Base-by-base conservation (phyloP, 2,113 vertebrate genomes). In the Leucoraja erinaceus region DNA sequence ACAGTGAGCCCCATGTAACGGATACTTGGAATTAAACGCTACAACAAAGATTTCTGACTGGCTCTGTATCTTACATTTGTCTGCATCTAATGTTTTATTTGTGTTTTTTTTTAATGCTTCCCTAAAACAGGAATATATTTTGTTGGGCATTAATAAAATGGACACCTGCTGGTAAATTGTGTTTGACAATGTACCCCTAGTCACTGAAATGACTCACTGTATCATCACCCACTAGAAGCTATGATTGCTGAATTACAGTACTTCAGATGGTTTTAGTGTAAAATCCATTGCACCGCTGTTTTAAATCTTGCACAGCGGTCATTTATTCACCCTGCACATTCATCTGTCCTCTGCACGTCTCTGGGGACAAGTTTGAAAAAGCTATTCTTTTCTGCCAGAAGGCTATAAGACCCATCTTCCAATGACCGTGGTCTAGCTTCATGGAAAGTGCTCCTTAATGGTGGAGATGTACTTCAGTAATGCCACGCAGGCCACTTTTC, bases 371-470 rank as follows among this genome's bases (percentile, higher is more conserved):
- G 84, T 28, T 94, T 91, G 93, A 86, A 93, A 95, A 94, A 94
- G 94, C 93, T 28, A 93, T 93, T 77, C 93, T 31, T 76, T 94
- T 20, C 47, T 78, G 93, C 93, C 93, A 94, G 94, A 93, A 93
- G 94, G 94, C 94, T 96, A 94, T 96, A 96, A 96, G 94, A 94
- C 94, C 93, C 93, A 74, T 94, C 93, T 94, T 95, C 94, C 94
- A 96, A 94, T 95, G 94, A 95, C 93, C 94, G 93, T 86, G 93
- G 93, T 95, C 94, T 94, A 92, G 94, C 94, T 95, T 95, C 93
- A 93, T 95, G 0, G 54, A 95, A 96, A 96, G 96, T 96, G 96
- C 96, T 96, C 96, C 97, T 96, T 96, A 96, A 96, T 96, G 96
- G 95, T 93, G 93, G 96, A 95, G 95, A 96, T 95, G 95, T 95